phyloP scores from a whole-genome alignment of 1,140 invertebrate species.

The Drosophila prosaltans region DNA sequence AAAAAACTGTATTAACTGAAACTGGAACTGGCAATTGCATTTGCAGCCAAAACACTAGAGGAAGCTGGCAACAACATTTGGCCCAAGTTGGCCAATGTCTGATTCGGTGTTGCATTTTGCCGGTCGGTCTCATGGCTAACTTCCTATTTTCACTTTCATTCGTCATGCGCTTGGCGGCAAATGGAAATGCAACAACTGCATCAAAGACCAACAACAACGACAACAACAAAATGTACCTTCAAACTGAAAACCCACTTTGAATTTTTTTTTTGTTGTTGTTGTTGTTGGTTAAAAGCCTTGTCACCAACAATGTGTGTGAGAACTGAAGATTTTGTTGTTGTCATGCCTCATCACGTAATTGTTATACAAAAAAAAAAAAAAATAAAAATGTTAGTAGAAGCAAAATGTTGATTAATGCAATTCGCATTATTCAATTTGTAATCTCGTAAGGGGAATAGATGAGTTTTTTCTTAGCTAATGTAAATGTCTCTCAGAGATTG shows the following conservation, averaged over 20 bases:
- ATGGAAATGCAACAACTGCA: constrained; percentile 42
- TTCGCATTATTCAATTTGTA: constrained; percentile 14
- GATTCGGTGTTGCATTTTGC: constrained; percentile 24
- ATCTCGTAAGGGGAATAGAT: neutral
- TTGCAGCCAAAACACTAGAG: constrained; percentile 38
- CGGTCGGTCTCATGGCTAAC: constrained; percentile 57
- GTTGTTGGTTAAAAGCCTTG: constrained; percentile 36
- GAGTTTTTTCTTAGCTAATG: neutral
- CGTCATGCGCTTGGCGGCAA: constrained; percentile 44
- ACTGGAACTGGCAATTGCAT: constrained; percentile 22
- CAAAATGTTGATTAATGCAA: constrained; percentile 15
- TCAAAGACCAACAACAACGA: neutral
- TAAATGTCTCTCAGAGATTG: neutral
- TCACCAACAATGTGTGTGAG: constrained; percentile 55
- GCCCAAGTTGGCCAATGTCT: constrained; percentile 46
- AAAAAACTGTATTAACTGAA: constrained; percentile 10
- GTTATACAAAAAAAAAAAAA: constrained; percentile 19
- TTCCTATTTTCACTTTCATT: constrained; percentile 71
- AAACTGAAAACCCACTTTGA: constrained; percentile 32
- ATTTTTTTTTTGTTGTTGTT: constrained; percentile 13
- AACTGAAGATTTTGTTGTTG: constrained; percentile 37
- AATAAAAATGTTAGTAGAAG: constrained; percentile 10
- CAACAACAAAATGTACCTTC: constrained; percentile 1
- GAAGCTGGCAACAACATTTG: constrained; percentile 38
- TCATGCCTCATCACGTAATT: constrained; percentile 51